Evolutionary conservation across 2,797 vertebrate species (phyloP).

Genomic region (Rhynchotus rufescens): DNA sequence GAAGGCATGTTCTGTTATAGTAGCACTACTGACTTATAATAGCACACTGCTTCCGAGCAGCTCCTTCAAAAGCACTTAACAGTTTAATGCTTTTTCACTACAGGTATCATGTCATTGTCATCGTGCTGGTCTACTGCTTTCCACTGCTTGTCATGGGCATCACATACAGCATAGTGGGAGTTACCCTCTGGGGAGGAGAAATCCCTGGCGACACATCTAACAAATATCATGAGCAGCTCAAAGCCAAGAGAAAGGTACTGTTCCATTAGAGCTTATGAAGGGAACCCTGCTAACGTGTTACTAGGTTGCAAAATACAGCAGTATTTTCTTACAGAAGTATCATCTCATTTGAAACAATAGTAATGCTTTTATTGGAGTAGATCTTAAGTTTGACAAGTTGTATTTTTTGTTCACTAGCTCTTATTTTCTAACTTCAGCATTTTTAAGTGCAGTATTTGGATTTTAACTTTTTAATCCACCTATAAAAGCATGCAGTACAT

Average conservation of each 20-base stretch:
- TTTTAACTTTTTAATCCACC: not conserved
- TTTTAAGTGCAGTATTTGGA: not conserved
- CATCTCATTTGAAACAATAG: not conserved
- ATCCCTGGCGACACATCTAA: constrained; percentile 95
- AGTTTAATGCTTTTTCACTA: constrained; percentile 10
- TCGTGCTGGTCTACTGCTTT: constrained; percentile 90
- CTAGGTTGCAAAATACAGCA: not conserved
- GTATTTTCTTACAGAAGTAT: not conserved
- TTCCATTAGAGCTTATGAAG: not conserved
- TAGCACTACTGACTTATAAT: not conserved
- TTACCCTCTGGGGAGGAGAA: constrained; percentile 95
- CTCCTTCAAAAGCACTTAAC: not conserved
- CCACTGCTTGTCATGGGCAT: constrained; percentile 94
- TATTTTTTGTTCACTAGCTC: not conserved
- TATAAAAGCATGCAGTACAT: not conserved
- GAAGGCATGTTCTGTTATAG: not conserved
- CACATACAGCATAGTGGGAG: constrained; percentile 94
- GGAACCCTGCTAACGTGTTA: not conserved
- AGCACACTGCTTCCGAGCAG: not conserved
- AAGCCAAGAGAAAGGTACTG: constrained; percentile 95
- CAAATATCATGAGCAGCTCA: constrained; percentile 95
- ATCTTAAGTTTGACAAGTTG: not conserved
- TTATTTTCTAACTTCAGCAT: not conserved
- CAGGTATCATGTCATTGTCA: constrained; percentile 95
- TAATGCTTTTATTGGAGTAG: not conserved